Evolutionary conservation across 1,140 invertebrate genomes (phyloP), one percentile per base, ranked within the genome.

Genomic region (Cotesia typhae): DNA sequence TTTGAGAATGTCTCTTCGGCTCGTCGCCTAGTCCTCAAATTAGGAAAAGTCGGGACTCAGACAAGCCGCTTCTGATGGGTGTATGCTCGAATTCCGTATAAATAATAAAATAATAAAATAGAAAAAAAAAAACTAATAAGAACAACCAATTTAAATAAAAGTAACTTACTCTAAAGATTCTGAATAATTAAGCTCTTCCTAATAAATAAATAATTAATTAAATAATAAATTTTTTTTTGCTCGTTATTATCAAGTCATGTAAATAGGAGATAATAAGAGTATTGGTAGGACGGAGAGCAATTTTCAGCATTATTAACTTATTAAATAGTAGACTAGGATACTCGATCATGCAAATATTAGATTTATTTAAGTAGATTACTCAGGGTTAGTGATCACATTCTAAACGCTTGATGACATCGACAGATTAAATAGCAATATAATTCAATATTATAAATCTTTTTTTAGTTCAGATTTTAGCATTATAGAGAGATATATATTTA

Each of bases 1-100:
- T 85, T 82, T 85, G 83, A 85, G 81, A 83, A 55, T 82, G 78
- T 76, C 81, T 84, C 9, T 80, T 79, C 53, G 63, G 75, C 74
- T 76, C 79, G 73, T 78, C 78, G 64, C 70, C 75, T 64, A 73
- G 59, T 79, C 74, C 78, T 47, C 74, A 70, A 68, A 73, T 67
- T 51, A 75, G 72, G 64, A 77, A 74, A 14, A 75, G 70, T 60
- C 78, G 70, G 57, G 76, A 75, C 63, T 76, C 75, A 60, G 70
- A 76, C 72, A 77, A 74, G 38, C 79, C 79, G 55, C 80, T 81
- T 65, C 71, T 78, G 41, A 80, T 66, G n/a, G 76, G 77, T 12
- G 74, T 77, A 52, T 79, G 78, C 71, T 77, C 71, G 47, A 82
- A 69, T 69, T 72, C 81, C 10, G 38, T 66, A 20, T 66, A 66